A percentile compares a stretch with the other conserved stretches of the same genome.
Conservation (phyloP, 2,888 invertebrate genomes). For the Ceratothoa steindachneri region DNA sequence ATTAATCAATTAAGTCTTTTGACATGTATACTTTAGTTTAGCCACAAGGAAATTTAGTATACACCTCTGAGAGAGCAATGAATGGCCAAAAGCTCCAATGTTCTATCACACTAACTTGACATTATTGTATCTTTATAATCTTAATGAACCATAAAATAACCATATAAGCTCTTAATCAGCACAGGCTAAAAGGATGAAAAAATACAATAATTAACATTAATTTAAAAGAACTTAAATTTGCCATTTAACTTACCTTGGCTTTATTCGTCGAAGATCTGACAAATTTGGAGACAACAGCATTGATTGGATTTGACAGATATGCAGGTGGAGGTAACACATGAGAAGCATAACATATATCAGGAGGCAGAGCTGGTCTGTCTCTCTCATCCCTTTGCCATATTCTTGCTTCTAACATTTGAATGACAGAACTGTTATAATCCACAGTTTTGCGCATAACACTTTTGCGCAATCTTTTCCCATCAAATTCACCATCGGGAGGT, state of each 20-base stretch:
- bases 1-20: no score
- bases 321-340: slow-evolving; percentile 91
- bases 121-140: no score
- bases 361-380: slow-evolving; percentile 83
- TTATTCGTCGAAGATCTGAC: slow-evolving; percentile 99
- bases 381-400: slow-evolving; percentile 92
- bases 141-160: no score
- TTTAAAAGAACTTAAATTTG: no score
- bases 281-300: slow-evolving; percentile 85
- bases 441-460: slow-evolving; percentile 96
- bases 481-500: slow-evolving; percentile 64
- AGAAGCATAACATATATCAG: slow-evolving; percentile 91
- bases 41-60: no score
- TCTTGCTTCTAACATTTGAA: slow-evolving; percentile 84
- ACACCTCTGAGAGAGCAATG: no score
- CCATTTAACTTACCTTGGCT: slow-evolving; percentile 50
- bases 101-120: no score
- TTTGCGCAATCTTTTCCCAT: slow-evolving; percentile 91
- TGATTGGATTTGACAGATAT: slow-evolving; percentile 90
- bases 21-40: no score
- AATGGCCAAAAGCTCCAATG: no score
- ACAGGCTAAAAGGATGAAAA: no score
- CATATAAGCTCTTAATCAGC: no score
- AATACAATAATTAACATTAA: no score
- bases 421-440: slow-evolving; percentile 93